A percentile compares a stretch with the other conserved stretches of the same genome.
phyloP scores from a whole-genome alignment of 2,113 vertebrate species.

The Mustela lutreola region DNA sequence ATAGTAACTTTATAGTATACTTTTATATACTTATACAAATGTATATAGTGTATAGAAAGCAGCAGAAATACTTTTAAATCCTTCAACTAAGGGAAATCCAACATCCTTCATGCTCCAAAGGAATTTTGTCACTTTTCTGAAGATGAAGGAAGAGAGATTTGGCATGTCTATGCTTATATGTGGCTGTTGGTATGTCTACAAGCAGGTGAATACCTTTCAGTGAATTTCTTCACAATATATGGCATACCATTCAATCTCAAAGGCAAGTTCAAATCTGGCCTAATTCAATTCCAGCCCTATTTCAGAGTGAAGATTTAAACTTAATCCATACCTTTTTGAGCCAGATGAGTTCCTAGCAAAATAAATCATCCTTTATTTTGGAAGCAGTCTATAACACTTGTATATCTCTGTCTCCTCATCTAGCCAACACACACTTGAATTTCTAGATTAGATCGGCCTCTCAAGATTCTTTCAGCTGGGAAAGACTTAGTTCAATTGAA shows the following conservation, averaged over 20 bases:
- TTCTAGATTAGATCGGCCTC: conserved; percentile 1
- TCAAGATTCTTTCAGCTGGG: conserved; percentile 25
- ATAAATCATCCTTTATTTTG: background rate
- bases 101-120: background rate
- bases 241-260: background rate
- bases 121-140: conserved; percentile 46
- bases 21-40: background rate
- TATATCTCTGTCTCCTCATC: conserved; percentile 14
- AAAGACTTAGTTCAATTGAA: conserved; percentile 27
- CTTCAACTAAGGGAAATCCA: conserved; percentile 42
- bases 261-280: background rate
- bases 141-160: conserved; percentile 19
- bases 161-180: background rate
- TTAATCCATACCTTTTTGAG: conserved; percentile 17
- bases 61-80: conserved; percentile 39
- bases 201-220: background rate
- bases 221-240: conserved; percentile 40
- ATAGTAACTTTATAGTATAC: background rate
- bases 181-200: background rate
- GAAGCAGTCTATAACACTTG: background rate
- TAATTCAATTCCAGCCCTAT: background rate
- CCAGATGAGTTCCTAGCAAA: background rate
- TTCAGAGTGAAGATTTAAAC: conserved; percentile 41
- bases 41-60: background rate
- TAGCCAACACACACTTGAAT: conserved; percentile 3